These are phyloP conservation scores for Drosophila repleta DNA, from an alignment of 1,140 invertebrate genomes.

Conservation along the genomic window DNA sequence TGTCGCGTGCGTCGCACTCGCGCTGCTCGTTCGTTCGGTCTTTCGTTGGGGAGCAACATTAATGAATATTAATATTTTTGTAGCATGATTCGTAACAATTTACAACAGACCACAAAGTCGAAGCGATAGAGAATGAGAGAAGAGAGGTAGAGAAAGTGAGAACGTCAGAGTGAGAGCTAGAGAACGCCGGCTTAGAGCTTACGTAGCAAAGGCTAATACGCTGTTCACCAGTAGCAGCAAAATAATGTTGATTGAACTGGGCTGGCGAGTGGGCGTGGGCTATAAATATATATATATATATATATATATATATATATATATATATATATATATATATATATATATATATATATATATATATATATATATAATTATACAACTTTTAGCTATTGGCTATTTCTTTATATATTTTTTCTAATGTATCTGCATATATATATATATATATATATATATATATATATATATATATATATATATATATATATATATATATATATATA, in stretches of 20 bases:
- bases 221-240: not conserved
- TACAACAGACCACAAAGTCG: slow-evolving; percentile 3
- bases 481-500: not conserved
- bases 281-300: too few relatives aligned
- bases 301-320: too few relatives aligned
- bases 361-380: too few relatives aligned
- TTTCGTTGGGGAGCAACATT: slow-evolving; percentile 36
- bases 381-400: slow-evolving; percentile 4
- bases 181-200: not conserved
- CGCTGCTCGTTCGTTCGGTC: not conserved
- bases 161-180: not conserved
- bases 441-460: not conserved
- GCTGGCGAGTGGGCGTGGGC: too few relatives aligned
- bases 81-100: slow-evolving; percentile 68
- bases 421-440: too few relatives aligned
- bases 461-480: not conserved
- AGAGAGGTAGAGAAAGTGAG: not conserved
- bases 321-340: too few relatives aligned
- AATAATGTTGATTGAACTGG: not conserved
- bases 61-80: slow-evolving; percentile 73
- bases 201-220: not conserved
- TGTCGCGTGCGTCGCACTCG: not conserved
- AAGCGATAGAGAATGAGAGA: not conserved
- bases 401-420: not conserved
- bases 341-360: too few relatives aligned